These are phyloP conservation scores for Ceratoteleas bidentatus DNA, from an alignment of 1,140 invertebrate genomes.

Conservation along the genomic window DNA sequence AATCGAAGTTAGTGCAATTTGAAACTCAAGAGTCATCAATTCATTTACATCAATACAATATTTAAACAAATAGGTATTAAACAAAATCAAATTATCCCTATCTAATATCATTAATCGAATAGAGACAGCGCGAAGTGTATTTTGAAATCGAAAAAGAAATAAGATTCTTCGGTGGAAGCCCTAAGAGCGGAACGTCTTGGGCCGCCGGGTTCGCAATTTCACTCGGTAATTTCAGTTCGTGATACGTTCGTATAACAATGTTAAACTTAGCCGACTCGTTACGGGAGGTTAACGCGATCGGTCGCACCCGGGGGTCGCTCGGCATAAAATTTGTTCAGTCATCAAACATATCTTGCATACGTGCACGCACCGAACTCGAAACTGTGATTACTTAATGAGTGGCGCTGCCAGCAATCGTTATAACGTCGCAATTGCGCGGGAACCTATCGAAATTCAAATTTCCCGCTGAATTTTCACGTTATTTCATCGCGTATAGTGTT, in stretches of 20 bases:
- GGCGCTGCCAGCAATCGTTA: conserved; percentile 18
- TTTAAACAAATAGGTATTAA: too few species aligned
- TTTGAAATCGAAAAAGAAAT: too few species aligned
- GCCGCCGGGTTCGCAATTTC: conserved; percentile 16
- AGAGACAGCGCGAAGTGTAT: too few species aligned
- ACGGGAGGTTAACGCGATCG: conserved; percentile 26
- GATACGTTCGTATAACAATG: conserved; percentile 39
- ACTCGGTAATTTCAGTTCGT: conserved; percentile 31
- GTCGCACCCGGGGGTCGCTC: conserved; percentile 23
- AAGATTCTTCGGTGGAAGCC: neutral
- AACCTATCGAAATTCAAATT: conserved; percentile 8
- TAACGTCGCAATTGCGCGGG: conserved; percentile 3
- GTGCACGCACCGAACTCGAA: conserved; percentile 3
- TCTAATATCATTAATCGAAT: too few species aligned
- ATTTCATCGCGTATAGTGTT: too few species aligned
- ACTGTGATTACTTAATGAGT: conserved; percentile 11
- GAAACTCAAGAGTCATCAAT: too few species aligned
- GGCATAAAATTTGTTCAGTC: conserved; percentile 37
- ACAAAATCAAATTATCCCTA: too few species aligned
- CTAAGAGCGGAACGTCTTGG: conserved; percentile 14
- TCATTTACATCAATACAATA: too few species aligned
- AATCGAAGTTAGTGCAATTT: too few species aligned
- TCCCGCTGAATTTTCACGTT: neutral
- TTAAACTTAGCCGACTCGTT: conserved; percentile 40
- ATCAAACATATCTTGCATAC: conserved; percentile 35